Evolutionary conservation across 2,797 vertebrate species (phyloP).

Genomic region (Gymnocypris eckloni): DNA sequence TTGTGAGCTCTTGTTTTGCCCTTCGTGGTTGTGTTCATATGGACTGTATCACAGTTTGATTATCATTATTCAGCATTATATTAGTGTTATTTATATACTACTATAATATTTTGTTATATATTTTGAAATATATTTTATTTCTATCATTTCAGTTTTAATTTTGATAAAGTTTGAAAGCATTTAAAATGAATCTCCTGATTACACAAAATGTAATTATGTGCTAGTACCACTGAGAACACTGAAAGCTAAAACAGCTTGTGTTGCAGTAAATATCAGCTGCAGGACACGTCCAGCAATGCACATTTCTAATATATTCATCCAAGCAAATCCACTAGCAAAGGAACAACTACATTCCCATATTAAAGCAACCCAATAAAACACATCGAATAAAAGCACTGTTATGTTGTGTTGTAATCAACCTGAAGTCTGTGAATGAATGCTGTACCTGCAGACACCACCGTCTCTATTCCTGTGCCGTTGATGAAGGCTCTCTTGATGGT

Average conservation of each 20-base stretch:
- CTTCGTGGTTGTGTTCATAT: neutral
- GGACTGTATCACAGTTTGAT: too few relatives aligned
- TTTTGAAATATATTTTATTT: neutral
- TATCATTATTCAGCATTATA: neutral
- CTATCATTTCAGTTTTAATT: neutral
- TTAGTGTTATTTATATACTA: neutral
- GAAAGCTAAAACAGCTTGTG: too few relatives aligned
- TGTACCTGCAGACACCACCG: conserved; percentile 83
- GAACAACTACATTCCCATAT: neutral
- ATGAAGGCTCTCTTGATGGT: conserved; percentile 89
- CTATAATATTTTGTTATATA: neutral
- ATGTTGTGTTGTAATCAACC: neutral
- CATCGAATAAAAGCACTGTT: neutral
- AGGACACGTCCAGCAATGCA: neutral
- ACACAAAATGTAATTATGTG: neutral
- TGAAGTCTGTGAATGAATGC: too few relatives aligned
- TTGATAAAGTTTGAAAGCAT: neutral
- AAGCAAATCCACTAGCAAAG: neutral
- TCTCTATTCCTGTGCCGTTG: conserved; percentile 87
- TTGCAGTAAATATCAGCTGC: neutral
- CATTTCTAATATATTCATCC: neutral
- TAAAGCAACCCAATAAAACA: neutral
- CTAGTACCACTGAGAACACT: neutral
- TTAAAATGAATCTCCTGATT: neutral
- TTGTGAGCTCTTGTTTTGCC: too few relatives aligned